phyloP scores from a whole-genome alignment of 64 coral and sea anemone genomes.

The Trachythela sp. region DNA sequence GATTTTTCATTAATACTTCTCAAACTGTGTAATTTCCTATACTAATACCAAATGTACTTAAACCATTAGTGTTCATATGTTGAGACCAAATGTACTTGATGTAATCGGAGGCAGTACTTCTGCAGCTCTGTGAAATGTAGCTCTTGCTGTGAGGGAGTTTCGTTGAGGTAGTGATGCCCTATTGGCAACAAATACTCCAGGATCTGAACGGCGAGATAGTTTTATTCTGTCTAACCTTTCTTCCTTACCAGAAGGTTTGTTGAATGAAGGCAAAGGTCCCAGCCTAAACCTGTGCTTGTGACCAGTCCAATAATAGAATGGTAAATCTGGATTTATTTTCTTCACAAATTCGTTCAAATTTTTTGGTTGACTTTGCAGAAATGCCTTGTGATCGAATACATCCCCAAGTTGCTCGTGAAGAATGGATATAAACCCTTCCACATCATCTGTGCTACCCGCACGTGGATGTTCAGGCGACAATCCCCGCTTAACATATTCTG shows the following conservation, averaged over 20 bases:
- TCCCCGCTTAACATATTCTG: neutral
- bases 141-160: constrained; percentile 11
- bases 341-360: constrained; percentile 34
- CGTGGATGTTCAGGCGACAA: constrained; percentile 18
- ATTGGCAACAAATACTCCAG: constrained; percentile 48
- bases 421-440: constrained; percentile 25
- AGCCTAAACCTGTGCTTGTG: neutral
- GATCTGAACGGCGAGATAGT: constrained; percentile 29
- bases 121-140: too few species aligned
- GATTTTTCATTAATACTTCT: too few species aligned
- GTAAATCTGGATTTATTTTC: constrained; percentile 29
- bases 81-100: neutral
- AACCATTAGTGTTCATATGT: neutral
- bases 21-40: too few species aligned
- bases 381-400: constrained; percentile 39
- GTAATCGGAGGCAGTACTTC: constrained; percentile 29
- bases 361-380: neutral
- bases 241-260: constrained; percentile 22
- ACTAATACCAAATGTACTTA: neutral
- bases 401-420: constrained; percentile 15
- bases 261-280: constrained; percentile 24
- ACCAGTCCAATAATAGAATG: constrained; percentile 51
- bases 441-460: constrained; percentile 33
- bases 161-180: constrained; percentile 37
- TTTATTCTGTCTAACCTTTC: constrained; percentile 45